Conservation (phyloP, 1,140 invertebrate species). For the Cotesia vestalis region DNA sequence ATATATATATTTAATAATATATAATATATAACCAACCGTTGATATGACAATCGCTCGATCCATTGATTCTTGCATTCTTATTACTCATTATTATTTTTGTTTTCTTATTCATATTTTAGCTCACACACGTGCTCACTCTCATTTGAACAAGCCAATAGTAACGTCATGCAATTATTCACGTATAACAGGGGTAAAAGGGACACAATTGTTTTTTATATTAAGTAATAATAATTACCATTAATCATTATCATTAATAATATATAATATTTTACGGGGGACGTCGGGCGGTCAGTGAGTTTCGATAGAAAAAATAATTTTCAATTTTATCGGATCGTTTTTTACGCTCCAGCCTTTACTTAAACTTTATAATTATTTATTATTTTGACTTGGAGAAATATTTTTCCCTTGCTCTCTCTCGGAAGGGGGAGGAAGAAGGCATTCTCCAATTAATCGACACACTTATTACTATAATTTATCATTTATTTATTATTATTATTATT, state of each 20-base stretch:
- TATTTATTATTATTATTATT: too few relatives aligned
- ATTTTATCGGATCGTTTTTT: conserved; percentile 29
- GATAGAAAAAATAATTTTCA: conserved; percentile 63
- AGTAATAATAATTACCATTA: too few relatives aligned
- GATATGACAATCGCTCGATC: conserved; percentile 63
- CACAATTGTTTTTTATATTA: conserved; percentile 6
- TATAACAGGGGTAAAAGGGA: conserved; percentile 53
- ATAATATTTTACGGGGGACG: conserved; percentile 33
- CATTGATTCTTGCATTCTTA: conserved; percentile 40
- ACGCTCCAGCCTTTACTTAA: conserved; percentile 37
- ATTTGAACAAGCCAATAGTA: conserved; percentile 56
- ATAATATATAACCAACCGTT: conserved; percentile 59
- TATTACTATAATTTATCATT: neutral
- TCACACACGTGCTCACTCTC: conserved; percentile 26
- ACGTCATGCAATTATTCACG: conserved; percentile 55
- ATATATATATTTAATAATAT: too few relatives aligned
- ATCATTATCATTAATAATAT: conserved; percentile 18
- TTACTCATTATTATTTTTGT: conserved; percentile 39
- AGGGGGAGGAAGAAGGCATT: conserved; percentile 27
- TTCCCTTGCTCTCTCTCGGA: conserved; percentile 26
- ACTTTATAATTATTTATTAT: conserved; percentile 25
- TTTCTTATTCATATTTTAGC: conserved; percentile 27
- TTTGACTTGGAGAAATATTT: conserved; percentile 12
- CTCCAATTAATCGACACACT: neutral
- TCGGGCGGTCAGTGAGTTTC: conserved; percentile 42